Evolutionary conservation across 2,888 invertebrate genomes (phyloP), one percentile per base, ranked within the genome.

Genomic region (Seira musarum): DNA sequence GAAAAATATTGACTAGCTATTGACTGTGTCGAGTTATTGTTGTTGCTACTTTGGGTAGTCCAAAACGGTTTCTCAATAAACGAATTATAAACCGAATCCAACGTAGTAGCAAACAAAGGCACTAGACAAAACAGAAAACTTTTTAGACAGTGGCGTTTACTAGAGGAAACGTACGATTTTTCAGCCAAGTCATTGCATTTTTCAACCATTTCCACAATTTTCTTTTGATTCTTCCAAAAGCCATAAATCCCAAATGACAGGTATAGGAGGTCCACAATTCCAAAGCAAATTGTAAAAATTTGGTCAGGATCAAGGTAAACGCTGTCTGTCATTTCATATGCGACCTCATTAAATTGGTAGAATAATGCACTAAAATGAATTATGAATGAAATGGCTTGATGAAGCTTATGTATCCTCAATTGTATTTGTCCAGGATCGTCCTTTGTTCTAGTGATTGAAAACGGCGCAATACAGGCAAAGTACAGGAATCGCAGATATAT

Each of bases 241-340:
- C 15, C 22, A 13, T 17, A 19, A 5, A 73, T 15, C 1, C 17
- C 73, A 19, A 53, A 73, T n/a, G 24, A 30, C 30, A 73, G 25
- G 57, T 73, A 73, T n/a, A 73, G 25, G 21, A 64, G 57, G 21
- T 73, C 73, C 21, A 66, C 35, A n/a, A 73, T 25, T 1, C 21
- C 65, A 66, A 73, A 73, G 17, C 73, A 65, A 30, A 73, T 73
- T 30, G 53, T 35, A n/a, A 73, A 73, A 21, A 73, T 57, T 73
- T 65, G 73, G n/a, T 65, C 53, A 25, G 73, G 73, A 13, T 73
- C 73, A 21, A 57, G 53, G 6, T 25, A 30, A 17, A 73, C 46
- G 17, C 57, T 46, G 53, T n/a, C 15, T 30, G 30, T 53, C 13
- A 49, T 17, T 1, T 64, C 25, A 5, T 24, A n/a, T 0, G 22